A percentile compares a stretch with the other conserved stretches of the same genome.
Conservation (phyloP, 2,113 vertebrate genomes). For the Neofelis nebulosa region DNA sequence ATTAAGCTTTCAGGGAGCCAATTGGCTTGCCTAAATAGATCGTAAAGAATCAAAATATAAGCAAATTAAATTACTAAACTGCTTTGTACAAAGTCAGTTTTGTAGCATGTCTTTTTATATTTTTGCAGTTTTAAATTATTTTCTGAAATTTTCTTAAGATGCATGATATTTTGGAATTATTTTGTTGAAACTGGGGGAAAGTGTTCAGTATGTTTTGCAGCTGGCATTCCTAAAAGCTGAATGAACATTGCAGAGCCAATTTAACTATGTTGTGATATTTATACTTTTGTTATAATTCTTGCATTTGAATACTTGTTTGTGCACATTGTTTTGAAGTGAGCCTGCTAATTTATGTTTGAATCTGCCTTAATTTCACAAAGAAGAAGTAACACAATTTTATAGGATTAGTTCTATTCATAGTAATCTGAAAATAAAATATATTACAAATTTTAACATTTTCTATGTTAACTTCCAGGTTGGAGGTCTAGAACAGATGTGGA, state of each 20-base stretch:
- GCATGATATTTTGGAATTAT: constrained; percentile 68
- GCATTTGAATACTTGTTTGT: constrained; percentile 9
- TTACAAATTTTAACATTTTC: constrained; percentile 37
- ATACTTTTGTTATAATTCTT: constrained; percentile 52
- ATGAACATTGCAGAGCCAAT: constrained; percentile 62
- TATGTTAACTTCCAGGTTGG: constrained; percentile 82
- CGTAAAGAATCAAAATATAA: constrained; percentile 48
- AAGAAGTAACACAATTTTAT: constrained; percentile 21
- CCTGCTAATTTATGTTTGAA: constrained; percentile 44
- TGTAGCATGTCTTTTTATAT: background rate
- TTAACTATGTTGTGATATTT: constrained; percentile 52
- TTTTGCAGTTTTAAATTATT: constrained; percentile 45
- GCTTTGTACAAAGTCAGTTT: constrained; percentile 26
- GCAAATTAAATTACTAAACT: constrained; percentile 46
- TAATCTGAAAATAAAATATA: constrained; percentile 2
- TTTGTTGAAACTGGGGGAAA: constrained; percentile 54
- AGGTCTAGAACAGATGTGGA: constrained; percentile 88
- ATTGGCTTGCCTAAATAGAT: background rate
- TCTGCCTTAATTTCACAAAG: constrained; percentile 51
- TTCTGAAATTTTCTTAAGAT: constrained; percentile 48
- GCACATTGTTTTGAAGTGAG: constrained; percentile 49
- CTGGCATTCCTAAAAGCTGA: constrained; percentile 59
- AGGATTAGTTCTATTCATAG: background rate
- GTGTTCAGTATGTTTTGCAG: constrained; percentile 66
- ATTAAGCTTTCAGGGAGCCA: constrained; percentile 26